Base-by-base conservation (phyloP, 2,797 vertebrate species). In the Peromyscus eremicus region DNA sequence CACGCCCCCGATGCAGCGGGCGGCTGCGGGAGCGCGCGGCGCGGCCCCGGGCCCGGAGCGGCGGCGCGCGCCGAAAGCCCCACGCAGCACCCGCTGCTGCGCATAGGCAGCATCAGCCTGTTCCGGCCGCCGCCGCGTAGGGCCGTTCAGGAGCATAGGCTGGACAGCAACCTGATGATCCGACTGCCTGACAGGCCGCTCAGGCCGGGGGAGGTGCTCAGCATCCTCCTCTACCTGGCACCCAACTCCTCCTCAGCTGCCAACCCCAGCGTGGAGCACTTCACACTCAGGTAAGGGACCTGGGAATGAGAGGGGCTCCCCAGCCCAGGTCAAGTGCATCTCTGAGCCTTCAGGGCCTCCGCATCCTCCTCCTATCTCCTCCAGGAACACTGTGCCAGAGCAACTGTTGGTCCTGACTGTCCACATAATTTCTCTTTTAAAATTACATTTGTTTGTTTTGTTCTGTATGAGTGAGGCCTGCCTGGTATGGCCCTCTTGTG, bases 51-150 rank as follows among this genome's bases (percentile, higher is more conserved):
- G 32, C 84, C 70, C 0, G 98, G 97, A 0, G 97, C 98, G 0
- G 98, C 96, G 0, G 98, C 99, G 23, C 98, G 99, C 73, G 99
- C 98, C 0, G 99, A 99, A 96, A 99, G 99, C 57, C 99, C 98
- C 95, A 99, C 99, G 1, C 99, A 99, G 98, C 99, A 99, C 98
- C 99, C 99, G 0, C 98, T 99, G 96, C 99, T 99, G 97, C 99
- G 99, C 82, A 99, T 99, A 2, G 99, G 99, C 10, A 99, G 99
- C 98, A 99, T 99, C 98, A 99, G 99, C 98, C 98, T 99, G 62
- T 99, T 99, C 98, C 99, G 99, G 98, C 99, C 99, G 2, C 98
- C 98, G 12, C 98, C 99, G 0, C 98, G 98, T 91, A 99, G 99
- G 96, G 98, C 99, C 80, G 98, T 99, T 98, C 99, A 99, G 97